Conservation (phyloP, 2,113 vertebrate genomes). For the Corydoras sp. region DNA sequence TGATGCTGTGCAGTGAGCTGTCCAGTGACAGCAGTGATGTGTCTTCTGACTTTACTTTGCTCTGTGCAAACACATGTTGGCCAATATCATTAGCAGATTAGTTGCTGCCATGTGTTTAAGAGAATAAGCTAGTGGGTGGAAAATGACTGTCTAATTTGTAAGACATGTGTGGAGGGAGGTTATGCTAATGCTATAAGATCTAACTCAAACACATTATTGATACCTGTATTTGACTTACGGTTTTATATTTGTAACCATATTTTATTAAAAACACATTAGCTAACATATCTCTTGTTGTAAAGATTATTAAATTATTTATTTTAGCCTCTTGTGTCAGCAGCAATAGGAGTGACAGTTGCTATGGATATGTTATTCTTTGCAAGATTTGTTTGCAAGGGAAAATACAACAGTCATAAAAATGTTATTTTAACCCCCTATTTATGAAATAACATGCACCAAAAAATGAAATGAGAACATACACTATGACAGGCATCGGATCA, state of each 20-base stretch:
- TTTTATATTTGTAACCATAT: no score
- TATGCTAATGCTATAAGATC: no score
- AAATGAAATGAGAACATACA: slow-evolving; percentile 26
- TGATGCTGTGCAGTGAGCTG: background rate
- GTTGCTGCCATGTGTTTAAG: background rate
- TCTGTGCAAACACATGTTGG: background rate
- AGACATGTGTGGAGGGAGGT: background rate
- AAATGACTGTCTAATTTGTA: background rate
- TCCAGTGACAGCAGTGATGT: background rate
- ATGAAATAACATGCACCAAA: slow-evolving; percentile 22
- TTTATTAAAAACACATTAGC: no score
- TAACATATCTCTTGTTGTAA: background rate
- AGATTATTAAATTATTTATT: background rate
- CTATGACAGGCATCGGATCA: background rate
- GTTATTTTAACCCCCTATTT: slow-evolving; percentile 15
- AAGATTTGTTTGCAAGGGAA: background rate
- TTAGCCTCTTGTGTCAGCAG: background rate
- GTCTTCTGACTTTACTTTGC: background rate
- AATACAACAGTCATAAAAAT: background rate
- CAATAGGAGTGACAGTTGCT: slow-evolving; percentile 13
- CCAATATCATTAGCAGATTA: background rate
- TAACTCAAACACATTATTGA: background rate
- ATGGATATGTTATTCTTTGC: slow-evolving; percentile 24
- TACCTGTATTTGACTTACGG: background rate
- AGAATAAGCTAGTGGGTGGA: background rate